A percentile compares a stretch with the other conserved stretches of the same genome.
phyloP scores from a whole-genome alignment of 2,113 vertebrate species.

The Takifugu flavidus region DNA sequence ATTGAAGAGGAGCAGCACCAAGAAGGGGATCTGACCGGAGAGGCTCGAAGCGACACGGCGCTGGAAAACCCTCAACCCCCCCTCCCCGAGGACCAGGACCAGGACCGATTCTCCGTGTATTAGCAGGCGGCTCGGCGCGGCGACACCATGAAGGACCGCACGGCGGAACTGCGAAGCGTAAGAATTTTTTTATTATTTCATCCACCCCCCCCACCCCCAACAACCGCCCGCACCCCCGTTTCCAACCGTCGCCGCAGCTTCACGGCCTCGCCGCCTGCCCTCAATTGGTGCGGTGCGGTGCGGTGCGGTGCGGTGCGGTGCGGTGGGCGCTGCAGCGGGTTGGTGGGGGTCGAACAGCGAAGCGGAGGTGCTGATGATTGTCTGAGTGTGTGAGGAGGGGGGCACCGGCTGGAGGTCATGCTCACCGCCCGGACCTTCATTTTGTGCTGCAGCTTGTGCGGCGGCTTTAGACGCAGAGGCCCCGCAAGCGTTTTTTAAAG shows the following conservation, averaged over 20 bases:
- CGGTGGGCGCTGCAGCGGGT: too few species aligned
- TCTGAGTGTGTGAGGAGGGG: background rate
- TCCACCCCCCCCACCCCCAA: too few species aligned
- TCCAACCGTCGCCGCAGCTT: background rate
- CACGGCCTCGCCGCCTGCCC: too few species aligned
- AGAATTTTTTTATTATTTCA: conserved; percentile 15
- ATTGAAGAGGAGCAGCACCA: background rate
- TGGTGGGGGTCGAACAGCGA: too few species aligned
- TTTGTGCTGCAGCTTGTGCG: too few species aligned
- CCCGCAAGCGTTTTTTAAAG: too few species aligned
- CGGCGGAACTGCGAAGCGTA: conserved; percentile 70
- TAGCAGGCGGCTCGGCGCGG: conserved; percentile 49
- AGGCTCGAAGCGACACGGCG: conserved; percentile 42
- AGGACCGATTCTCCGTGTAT: conserved; percentile 29
- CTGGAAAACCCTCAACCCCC: background rate
- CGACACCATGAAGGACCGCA: conserved; percentile 68
- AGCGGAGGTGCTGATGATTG: too few species aligned
- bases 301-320: background rate
- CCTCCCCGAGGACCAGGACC: conserved; percentile 41
- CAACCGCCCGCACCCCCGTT: background rate
- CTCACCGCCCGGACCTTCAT: too few species aligned
- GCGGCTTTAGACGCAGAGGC: too few species aligned
- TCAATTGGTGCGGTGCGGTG: background rate
- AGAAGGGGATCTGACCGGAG: conserved; percentile 14
- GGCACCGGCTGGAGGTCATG: too few species aligned